Evolutionary conservation across 2,797 vertebrate species (phyloP).

Genomic region (Heterohyrax brucei): DNA sequence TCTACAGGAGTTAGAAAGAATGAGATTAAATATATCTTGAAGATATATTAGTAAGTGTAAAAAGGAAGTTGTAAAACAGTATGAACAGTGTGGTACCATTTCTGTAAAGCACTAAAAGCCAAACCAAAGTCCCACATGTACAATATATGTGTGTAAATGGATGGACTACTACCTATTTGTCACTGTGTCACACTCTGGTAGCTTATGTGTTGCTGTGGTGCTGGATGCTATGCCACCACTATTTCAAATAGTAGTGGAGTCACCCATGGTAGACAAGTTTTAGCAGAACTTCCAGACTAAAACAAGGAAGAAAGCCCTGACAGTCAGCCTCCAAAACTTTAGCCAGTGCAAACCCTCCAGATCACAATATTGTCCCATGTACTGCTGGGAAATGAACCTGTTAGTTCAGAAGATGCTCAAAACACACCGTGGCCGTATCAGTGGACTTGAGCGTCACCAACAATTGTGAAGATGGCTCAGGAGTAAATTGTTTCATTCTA

Average conservation of each 20-base stretch:
- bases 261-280: neutral
- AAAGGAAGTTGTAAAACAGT: neutral
- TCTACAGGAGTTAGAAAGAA: neutral
- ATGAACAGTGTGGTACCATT: neutral
- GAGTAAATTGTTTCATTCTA: too few relatives aligned
- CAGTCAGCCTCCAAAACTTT: neutral
- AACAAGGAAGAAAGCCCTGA: neutral
- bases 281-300: neutral
- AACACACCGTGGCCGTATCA: neutral
- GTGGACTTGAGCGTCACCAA: neutral
- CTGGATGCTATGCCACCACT: neutral
- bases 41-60: neutral
- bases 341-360: neutral
- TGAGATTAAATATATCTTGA: neutral
- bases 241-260: neutral
- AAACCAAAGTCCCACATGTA: neutral
- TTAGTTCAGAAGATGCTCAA: neutral
- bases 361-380: neutral
- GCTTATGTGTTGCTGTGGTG: neutral
- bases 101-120: neutral
- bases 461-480: neutral
- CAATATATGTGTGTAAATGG: neutral
- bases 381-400: neutral
- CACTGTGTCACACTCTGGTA: too few relatives aligned
- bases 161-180: too few relatives aligned